These are phyloP conservation scores for Heliconius erato DNA, from an alignment of 2,888 invertebrate genomes.

Conservation along the genomic window DNA sequence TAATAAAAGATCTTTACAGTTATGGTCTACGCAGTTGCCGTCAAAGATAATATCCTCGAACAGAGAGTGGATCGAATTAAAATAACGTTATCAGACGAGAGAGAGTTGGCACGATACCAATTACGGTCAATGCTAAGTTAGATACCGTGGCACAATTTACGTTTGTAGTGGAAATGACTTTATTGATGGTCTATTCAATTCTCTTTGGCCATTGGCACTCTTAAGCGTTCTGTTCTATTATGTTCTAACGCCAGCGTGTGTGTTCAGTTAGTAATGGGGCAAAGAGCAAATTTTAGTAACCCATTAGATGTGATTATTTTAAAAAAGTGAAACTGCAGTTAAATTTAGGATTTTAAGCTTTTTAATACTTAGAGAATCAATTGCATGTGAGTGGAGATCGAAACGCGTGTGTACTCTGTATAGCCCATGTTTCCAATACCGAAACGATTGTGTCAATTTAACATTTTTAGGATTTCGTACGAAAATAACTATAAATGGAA, in stretches of 20 bases:
- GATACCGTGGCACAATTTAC: slow-evolving; percentile 70
- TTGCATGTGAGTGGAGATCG: background rate
- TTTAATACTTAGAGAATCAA: background rate
- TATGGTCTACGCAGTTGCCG: background rate
- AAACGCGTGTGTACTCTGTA: background rate
- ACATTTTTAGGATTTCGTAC: background rate
- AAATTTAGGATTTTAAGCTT: too few species aligned
- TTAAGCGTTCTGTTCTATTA: slow-evolving; percentile 26
- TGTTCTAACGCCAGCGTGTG: slow-evolving; percentile 8
- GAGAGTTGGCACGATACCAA: slow-evolving; percentile 77
- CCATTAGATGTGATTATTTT: background rate
- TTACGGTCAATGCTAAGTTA: slow-evolving; percentile 69
- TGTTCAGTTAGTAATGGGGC: background rate
- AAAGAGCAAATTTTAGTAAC: background rate
- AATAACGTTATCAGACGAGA: slow-evolving; percentile 69
- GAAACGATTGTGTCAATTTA: background rate
- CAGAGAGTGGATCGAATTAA: slow-evolving; percentile 73
- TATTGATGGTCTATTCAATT: slow-evolving; percentile 70
- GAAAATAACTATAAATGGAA: background rate
- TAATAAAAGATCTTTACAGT: background rate
- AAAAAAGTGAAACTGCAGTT: background rate
- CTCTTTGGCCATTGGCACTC: slow-evolving; percentile 59
- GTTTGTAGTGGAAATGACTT: slow-evolving; percentile 76
- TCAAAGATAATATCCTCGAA: slow-evolving; percentile 35
- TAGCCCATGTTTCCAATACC: background rate